Conservation (phyloP, 2,113 vertebrate species). For the Myotis davidii region DNA sequence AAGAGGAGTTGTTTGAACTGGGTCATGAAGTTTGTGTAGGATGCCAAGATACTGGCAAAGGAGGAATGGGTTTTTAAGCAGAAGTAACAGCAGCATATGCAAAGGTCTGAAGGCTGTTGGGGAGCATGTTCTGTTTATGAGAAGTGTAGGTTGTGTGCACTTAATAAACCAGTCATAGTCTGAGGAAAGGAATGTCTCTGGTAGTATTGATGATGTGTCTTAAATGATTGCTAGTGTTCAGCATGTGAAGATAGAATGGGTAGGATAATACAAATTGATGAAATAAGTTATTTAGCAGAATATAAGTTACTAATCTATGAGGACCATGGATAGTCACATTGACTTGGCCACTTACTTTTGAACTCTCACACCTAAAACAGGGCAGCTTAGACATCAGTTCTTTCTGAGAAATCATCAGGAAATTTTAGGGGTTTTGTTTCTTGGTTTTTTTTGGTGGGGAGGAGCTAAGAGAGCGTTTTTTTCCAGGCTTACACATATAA, state of each 20-base stretch:
- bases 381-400: background rate
- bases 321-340: background rate
- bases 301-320: background rate
- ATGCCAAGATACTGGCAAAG: background rate
- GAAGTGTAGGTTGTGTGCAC: background rate
- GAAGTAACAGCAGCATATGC: background rate
- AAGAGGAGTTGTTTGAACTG: background rate
- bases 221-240: background rate
- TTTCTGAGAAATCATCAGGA: conserved; percentile 31
- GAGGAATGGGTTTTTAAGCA: background rate
- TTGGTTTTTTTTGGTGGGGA: background rate
- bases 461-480: background rate
- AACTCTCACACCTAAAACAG: background rate
- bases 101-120: background rate
- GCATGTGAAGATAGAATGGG: background rate
- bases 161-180: background rate
- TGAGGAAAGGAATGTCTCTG: background rate
- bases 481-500: background rate
- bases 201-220: background rate
- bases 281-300: conserved; percentile 26
- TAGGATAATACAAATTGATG: background rate
- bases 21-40: background rate
- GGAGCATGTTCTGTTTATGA: background rate
- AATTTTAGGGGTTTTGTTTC: background rate
- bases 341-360: background rate